phyloP scores from a whole-genome alignment of 2,888 invertebrate genomes.

The Hydropsyche betteni region DNA sequence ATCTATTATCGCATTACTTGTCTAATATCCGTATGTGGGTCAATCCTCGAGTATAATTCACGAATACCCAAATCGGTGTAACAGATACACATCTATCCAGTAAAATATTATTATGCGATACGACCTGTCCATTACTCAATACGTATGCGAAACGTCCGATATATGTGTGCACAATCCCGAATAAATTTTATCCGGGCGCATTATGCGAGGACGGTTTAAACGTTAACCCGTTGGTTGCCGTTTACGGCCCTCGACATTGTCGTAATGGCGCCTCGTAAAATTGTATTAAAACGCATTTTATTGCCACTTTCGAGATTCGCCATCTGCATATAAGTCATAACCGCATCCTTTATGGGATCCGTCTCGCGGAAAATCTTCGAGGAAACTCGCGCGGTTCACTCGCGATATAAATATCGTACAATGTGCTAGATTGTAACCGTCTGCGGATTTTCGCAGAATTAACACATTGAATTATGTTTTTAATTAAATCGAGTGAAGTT shows the following conservation, averaged over 20 bases:
- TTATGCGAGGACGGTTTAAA: background rate
- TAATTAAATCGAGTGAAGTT: no score
- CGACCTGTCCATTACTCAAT: background rate
- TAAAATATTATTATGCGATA: background rate
- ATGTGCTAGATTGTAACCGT: no score
- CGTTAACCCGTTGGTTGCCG: slow-evolving; percentile 6
- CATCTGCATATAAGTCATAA: slow-evolving; percentile 29
- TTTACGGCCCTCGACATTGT: slow-evolving; percentile 29
- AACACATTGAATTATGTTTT: no score
- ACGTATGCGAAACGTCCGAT: background rate
- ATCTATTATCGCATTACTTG: background rate
- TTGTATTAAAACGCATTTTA: slow-evolving; percentile 35
- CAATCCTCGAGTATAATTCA: slow-evolving; percentile 10
- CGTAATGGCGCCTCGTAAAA: slow-evolving; percentile 33
- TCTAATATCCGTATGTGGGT: slow-evolving; percentile 7
- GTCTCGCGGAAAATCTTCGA: background rate
- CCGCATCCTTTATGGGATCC: slow-evolving; percentile 16
- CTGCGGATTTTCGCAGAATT: no score
- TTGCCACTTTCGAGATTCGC: slow-evolving; percentile 19
- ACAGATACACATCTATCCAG: background rate
- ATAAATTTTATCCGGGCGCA: slow-evolving; percentile 11
- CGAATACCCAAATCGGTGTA: background rate
- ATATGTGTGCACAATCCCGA: background rate
- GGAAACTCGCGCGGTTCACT: background rate
- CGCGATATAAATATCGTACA: no score